Evolutionary conservation across 2,797 vertebrate species (phyloP), one percentile per base, ranked within the genome.

Genomic region (Sebastes melanostomus): DNA sequence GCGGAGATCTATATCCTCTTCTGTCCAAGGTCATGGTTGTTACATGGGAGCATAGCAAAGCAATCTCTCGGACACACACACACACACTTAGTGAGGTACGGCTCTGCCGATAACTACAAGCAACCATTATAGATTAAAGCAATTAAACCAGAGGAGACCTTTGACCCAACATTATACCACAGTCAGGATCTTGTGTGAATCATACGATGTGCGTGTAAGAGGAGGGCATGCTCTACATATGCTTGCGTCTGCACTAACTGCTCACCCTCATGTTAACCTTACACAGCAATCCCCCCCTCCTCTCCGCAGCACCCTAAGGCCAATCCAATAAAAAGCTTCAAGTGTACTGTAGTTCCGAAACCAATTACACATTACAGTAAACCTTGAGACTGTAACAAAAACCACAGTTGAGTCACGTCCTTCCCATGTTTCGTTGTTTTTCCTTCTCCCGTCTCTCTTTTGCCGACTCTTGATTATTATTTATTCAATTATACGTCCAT

Each of bases 131-230:
- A 86, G 92, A 94, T 95, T 93, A 89, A 92, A 93, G 90, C 93
- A 93, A 95, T 95, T 95, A 94, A 94, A 94, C 84, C 83, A 86
- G 87, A 88, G 75, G 69, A 67, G 86, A 94, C 93, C 94, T 94
- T 91, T 94, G 89, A 92, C 94, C 93, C 82, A 56, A 72, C 90
- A 91, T 92, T 91, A 92, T 88, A 86, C 86, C 82, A 63, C 69
- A 78, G 83, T 75, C 85, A 75, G 83, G 88, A 81, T 90, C 88
- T 78, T 78, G 85, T 90, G 91, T 88, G 90, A 92, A 91, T 94
- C 85, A 88, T 83, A 85, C 80, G 79, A 29, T n/a, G 34, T 25
- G 69, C 71, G 59, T 62, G 27, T 18, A 36, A 71, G 65, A 58
- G 27, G 50, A 86, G 85, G 88, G 63, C 79, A 75, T 54, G 81